phyloP scores from a whole-genome alignment of 2,888 invertebrate genomes.

The Crossocerus cetratus region DNA sequence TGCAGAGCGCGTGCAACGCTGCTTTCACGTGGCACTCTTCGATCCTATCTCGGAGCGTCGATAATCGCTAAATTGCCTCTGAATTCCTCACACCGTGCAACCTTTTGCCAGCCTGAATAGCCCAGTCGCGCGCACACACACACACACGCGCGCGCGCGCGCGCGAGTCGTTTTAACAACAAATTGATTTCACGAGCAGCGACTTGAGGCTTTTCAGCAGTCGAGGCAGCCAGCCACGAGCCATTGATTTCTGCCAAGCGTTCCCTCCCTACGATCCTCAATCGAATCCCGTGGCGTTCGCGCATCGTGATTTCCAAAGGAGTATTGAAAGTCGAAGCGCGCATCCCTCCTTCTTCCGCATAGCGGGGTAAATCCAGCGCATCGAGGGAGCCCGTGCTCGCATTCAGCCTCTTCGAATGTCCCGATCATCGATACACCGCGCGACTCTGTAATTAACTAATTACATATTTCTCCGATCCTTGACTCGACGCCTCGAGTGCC shows the following conservation, averaged over 20 bases:
- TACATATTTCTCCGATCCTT: too few species aligned
- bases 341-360: too few species aligned
- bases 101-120: slow-evolving; percentile 39
- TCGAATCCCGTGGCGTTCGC: slow-evolving; percentile 33
- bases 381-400: not conserved
- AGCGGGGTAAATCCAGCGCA: not conserved
- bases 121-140: too few species aligned
- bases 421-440: too few species aligned
- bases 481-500: too few species aligned
- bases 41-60: slow-evolving; percentile 49
- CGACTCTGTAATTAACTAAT: too few species aligned
- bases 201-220: slow-evolving; percentile 27
- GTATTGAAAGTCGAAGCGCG: not conserved
- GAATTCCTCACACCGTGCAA: slow-evolving; percentile 54
- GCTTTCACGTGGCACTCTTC: slow-evolving; percentile 12
- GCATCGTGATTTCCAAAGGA: slow-evolving; percentile 38
- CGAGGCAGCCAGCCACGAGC: slow-evolving; percentile 8
- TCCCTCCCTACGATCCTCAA: slow-evolving; percentile 22
- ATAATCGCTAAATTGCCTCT: slow-evolving; percentile 68
- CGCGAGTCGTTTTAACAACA: slow-evolving; percentile 60
- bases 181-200: slow-evolving; percentile 55
- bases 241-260: slow-evolving; percentile 31
- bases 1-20: slow-evolving; percentile 7
- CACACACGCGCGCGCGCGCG: too few species aligned
- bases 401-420: not conserved